Evolutionary conservation across 2,113 vertebrate genomes (phyloP), one percentile per base, ranked within the genome.

Genomic region (Addax nasomaculatus): DNA sequence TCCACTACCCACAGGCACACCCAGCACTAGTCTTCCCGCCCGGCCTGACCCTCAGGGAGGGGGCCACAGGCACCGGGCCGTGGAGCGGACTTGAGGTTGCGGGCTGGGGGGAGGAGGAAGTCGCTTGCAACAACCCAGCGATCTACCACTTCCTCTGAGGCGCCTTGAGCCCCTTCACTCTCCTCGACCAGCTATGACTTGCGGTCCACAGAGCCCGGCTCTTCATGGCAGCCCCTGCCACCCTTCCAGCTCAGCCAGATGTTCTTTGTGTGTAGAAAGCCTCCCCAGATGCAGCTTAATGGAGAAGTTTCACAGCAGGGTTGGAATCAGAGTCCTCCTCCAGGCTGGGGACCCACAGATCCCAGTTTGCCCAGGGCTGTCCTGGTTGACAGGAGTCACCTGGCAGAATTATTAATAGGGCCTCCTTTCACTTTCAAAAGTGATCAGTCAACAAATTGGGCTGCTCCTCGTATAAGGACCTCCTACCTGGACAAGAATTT

Each of bases 51-150:
- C 97, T 95, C 29, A 39, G 97, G 97, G 98, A 98, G 98, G 97
- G 93, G 93, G 89, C 97, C 96, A 58, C 88, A 97, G 93, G 96
- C 98, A 98, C 96, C 90, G 0, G 96, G 97, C 97, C 88, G 93
- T 96, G 97, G 97, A 97, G 96, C 93, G 92, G 97, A 93, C 98
- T 97, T 98, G 98, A 98, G 98, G 98, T 95, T 97, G 89, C 10
- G 85, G 97, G 95, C 92, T 80, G 0, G 70, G 90, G 85, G 84
- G 87, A 91, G 97, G 97, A 98, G 97, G 98, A 98, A 98, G 97
- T 98, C 29, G 19, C 95, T 95, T 94, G 97, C 93, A 97, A 64
- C 92, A 96, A 97, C 93, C 55, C 92, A 87, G 92, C 36, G 87
- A 80, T 95, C 97, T 73, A 93, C 98, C 97, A 98, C 98, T 98